These are phyloP conservation scores for Drosophila anomalata DNA, from an alignment of 2,888 invertebrate species.

Conservation along the genomic window DNA sequence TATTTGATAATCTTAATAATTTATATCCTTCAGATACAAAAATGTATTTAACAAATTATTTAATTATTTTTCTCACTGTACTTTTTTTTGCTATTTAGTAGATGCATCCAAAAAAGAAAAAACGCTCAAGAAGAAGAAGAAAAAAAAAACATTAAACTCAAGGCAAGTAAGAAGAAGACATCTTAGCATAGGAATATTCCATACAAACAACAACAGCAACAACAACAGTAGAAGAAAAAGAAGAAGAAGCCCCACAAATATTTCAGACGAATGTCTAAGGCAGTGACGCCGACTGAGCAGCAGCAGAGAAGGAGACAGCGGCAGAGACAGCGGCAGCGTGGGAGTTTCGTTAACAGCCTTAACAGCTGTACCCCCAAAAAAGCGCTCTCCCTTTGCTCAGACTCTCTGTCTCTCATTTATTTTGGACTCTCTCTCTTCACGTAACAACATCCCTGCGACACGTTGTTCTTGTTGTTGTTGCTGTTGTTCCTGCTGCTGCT, in stretches of 20 bases:
- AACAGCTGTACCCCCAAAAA: constrained; percentile 68
- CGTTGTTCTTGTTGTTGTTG: constrained; percentile 54
- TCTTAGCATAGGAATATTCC: constrained; percentile 2
- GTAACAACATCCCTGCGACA: constrained; percentile 78
- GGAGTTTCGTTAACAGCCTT: constrained; percentile 78
- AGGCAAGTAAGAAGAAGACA: constrained; percentile 14
- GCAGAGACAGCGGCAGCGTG: constrained; percentile 57
- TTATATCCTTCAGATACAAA: too few species aligned
- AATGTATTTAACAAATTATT: neutral
- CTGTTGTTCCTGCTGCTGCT: constrained; percentile 45
- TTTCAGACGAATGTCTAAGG: constrained; percentile 19
- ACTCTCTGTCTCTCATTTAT: constrained; percentile 15
- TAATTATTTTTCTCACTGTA: neutral
- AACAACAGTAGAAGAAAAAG: constrained; percentile 15
- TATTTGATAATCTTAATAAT: too few species aligned
- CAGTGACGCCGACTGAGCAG: constrained; percentile 57
- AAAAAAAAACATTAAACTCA: constrained; percentile 63
- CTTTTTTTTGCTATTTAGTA: constrained; percentile 45
- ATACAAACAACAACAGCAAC: constrained; percentile 35
- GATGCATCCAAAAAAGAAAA: constrained; percentile 42
- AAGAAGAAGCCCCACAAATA: constrained; percentile 65
- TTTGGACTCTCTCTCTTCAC: constrained; percentile 50
- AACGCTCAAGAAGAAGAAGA: constrained; percentile 20
- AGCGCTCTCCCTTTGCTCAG: constrained; percentile 29
- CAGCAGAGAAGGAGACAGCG: constrained; percentile 12